Base-by-base conservation (phyloP, 1,140 invertebrate genomes). In the Orchesella cincta region DNA sequence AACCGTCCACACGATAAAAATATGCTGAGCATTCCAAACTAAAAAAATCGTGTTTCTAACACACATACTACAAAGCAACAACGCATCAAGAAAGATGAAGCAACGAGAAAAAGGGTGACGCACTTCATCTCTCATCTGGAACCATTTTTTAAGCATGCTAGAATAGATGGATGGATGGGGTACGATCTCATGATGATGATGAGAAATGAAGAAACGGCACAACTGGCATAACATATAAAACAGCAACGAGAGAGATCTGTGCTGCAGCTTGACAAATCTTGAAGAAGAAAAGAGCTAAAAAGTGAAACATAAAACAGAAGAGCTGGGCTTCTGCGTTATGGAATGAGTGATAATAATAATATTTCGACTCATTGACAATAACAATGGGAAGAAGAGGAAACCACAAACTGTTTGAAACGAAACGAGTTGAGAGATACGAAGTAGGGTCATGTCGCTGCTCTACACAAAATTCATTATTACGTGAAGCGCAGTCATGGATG, bases 91-190 rank as follows among this genome's bases (percentile, higher is more conserved):
- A 57, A 57, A 57, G 23, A 57, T 8, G 23, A 3, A 5, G 52
- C 8, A 57, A 26, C 14, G 52, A 31, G 29, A 57, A 26, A 57
- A 57, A 33, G 62, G 62, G 62, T 67, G 62, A 67, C 62, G 62
- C 62, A 67, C 62, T 67, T 67, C 62, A 67, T 67, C 62, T 67
- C 62, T 67, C 62, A 67, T 67, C 62, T 67, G 62, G 62, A 67
- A 67, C 62, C 62, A 57, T 57, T 57, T 57, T 57, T 57, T 57
- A 57, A 12, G 5, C 39, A n/a, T n/a, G n/a, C n/a, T n/a, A n/a
- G n/a, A n/a, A n/a, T n/a, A 46, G 8, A 46, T 46, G 39, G 39
- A 46, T 46, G 39, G 39, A 46, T 46, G 20, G n/a, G n/a, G n/a
- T n/a, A n/a, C n/a, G n/a, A n/a, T n/a, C 20, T 57, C 23, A 57